Conservation (phyloP, 2,113 vertebrate species). For the Cyphotilapia sp. region DNA sequence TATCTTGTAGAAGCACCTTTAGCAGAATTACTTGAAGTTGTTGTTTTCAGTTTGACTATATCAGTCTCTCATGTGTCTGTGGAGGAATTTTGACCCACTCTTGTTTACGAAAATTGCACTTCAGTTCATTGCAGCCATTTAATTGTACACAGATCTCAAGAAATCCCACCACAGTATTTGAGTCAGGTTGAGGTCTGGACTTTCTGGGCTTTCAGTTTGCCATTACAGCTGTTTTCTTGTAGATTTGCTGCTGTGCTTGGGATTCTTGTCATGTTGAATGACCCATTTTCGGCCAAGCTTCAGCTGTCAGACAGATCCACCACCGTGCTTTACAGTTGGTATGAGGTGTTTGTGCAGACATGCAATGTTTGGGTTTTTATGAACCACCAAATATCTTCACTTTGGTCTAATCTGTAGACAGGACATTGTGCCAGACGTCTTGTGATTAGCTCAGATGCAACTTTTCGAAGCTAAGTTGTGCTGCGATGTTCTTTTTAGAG, state of each 20-base stretch:
- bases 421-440: neutral
- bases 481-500: neutral
- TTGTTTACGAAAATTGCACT: neutral
- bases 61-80: rapidly evolving
- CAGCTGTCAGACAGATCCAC: neutral
- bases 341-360: rapidly evolving
- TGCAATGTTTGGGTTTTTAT: neutral
- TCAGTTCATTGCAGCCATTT: neutral
- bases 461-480: rapidly evolving
- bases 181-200: rapidly evolving
- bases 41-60: neutral
- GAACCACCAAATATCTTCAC: neutral
- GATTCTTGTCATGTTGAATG: neutral
- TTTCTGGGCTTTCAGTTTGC: neutral
- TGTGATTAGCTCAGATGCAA: neutral
- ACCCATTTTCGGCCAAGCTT: neutral
- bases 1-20: neutral
- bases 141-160: neutral
- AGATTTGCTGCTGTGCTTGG: neutral
- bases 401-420: neutral
- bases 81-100: neutral
- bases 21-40: neutral
- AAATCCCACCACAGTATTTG: neutral
- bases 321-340: rapidly evolving
- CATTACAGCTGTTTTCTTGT: neutral